Conservation (phyloP, 2,797 vertebrate genomes). For the Coracias cyanogaster region DNA sequence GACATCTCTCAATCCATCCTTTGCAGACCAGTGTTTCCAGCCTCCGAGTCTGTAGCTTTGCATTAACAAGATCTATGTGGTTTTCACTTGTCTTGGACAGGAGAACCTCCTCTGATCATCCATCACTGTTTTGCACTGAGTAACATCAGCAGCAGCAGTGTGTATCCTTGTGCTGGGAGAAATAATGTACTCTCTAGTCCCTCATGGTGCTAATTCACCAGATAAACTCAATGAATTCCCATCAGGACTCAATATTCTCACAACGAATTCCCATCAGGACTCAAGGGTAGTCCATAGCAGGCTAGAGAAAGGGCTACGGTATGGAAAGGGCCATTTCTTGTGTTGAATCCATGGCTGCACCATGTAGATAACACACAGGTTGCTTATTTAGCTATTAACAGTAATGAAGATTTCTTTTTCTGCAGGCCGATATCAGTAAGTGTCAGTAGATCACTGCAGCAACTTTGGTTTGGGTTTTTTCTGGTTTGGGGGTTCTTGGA, state of each 20-base stretch:
- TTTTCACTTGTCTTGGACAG: not conserved
- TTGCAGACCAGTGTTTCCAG: not conserved
- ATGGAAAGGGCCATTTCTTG: not conserved
- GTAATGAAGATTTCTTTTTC: not conserved
- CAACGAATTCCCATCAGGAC: not conserved
- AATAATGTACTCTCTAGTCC: not conserved
- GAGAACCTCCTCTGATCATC: not conserved
- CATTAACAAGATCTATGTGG: conserved; percentile 1
- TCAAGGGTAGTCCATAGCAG: not conserved
- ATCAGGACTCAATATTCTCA: not conserved
- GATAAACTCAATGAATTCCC: not conserved
- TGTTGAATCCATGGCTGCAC: not conserved
- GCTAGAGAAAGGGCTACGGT: not conserved
- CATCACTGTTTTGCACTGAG: not conserved
- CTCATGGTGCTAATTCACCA: not conserved
- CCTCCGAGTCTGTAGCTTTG: not conserved
- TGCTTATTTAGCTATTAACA: not conserved
- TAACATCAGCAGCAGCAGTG: not conserved
- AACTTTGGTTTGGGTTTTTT: not conserved
- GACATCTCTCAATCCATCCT: not conserved
- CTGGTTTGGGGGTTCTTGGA: not conserved
- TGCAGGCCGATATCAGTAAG: not conserved
- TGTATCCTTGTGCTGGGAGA: not conserved
- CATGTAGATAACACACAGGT: not conserved
- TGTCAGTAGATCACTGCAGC: not conserved